Evolutionary conservation across 2,113 vertebrate genomes (phyloP).

Genomic region (Malurus melanocephalus): DNA sequence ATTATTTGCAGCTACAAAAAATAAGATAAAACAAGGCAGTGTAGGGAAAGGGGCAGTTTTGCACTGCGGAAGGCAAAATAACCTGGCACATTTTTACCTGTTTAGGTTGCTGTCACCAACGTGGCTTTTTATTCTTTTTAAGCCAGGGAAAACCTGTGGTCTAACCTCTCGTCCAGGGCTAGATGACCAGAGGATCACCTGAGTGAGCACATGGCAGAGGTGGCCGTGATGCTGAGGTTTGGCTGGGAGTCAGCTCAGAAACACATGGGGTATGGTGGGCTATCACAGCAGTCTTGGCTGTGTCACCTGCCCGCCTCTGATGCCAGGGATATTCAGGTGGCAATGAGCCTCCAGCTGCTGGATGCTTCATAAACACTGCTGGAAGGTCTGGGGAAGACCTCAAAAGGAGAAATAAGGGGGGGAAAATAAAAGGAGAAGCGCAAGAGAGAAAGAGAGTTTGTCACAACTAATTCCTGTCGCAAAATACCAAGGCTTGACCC

Average conservation of each 20-base stretch:
- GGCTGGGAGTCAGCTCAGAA: background rate
- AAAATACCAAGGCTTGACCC: rapidly evolving
- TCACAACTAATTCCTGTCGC: background rate
- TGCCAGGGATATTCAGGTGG: background rate
- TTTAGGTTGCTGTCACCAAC: background rate
- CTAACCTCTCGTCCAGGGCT: background rate
- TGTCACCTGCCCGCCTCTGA: background rate
- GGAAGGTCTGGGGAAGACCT: background rate
- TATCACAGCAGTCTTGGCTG: background rate
- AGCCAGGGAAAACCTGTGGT: background rate
- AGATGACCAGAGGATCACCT: no score
- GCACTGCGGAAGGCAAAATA: background rate
- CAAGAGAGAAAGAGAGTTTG: no score
- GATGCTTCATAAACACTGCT: background rate
- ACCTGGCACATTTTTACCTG: background rate
- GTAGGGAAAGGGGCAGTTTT: background rate
- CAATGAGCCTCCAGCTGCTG: background rate
- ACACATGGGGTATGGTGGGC: rapidly evolving
- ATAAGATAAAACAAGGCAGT: background rate
- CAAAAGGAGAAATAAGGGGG: background rate
- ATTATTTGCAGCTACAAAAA: background rate
- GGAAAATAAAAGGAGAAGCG: background rate
- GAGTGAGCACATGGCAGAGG: rapidly evolving
- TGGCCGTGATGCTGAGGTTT: rapidly evolving
- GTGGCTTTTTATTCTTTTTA: background rate